Evolutionary conservation across 1,140 invertebrate species (phyloP), one percentile per base, ranked within the genome.

Genomic region (Tenebrio molitor): DNA sequence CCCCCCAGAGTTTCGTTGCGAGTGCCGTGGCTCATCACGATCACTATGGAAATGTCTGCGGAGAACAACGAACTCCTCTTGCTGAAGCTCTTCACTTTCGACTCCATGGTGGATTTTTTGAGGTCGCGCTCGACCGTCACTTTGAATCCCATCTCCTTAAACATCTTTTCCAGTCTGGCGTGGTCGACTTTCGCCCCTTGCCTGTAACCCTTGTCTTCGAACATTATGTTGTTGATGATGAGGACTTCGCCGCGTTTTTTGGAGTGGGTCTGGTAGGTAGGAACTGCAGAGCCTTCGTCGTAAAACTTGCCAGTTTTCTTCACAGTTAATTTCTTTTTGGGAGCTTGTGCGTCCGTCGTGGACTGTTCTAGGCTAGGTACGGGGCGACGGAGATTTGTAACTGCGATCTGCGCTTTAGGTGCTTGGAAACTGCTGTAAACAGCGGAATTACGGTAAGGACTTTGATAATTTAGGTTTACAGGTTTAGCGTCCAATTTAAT

Each of bases 21-120:
- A 17, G 29, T 78, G 4, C 89, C 89, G 72, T 90, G 89, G 34
- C 88, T 88, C 81, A 88, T 88, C 5, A 91, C 79, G 7, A 87
- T 84, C 16, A 89, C 83, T 36, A 89, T 84, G 65, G 86, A 86
- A 7, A 86, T 88, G 74, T 89, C 86, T 0, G 85, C 84, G 0
- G 78, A 64, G 17, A 14, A 23, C n/a, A 75, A 62, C 6, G 25
- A 21, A 8, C 23, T 66, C 15, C 63, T 29, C 44, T 58, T 29
- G 21, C 65, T 70, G 53, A 76, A 77, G n/a, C 53, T 68, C 2
- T 69, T 68, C 5, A 76, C 12, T 36, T 67, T 66, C 7, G 53
- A 46, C 7, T 41, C 19, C 71, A 77, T 75, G 8, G 53, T 34
- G 53, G 72, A 25, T 23, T 17, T 50, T 58, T 69, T 72, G n/a